Evolutionary conservation across 2,888 invertebrate genomes (phyloP).

Genomic region (Parascotia fuliginaria): DNA sequence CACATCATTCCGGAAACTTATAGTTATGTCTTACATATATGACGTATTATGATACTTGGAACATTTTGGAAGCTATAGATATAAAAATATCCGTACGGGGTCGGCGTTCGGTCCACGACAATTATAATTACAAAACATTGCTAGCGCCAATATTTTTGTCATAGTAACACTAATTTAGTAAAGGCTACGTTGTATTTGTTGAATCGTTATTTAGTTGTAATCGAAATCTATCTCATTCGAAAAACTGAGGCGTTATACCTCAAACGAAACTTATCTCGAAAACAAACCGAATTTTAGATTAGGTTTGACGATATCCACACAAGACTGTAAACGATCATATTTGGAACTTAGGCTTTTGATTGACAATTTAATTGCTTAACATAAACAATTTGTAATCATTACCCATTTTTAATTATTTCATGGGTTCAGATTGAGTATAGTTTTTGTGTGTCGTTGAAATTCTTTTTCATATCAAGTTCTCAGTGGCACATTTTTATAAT

Average conservation of each 20-base stretch:
- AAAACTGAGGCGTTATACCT: constrained; percentile 41
- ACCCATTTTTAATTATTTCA: too few species aligned
- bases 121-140: neutral
- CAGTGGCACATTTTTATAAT: too few species aligned
- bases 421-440: too few species aligned
- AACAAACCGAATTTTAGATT: constrained; percentile 1
- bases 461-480: too few species aligned
- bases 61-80: constrained; percentile 24
- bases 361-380: too few species aligned
- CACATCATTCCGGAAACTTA: constrained; percentile 49
- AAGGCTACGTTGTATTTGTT: neutral
- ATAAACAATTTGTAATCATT: too few species aligned
- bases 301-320: neutral
- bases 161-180: too few species aligned
- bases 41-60: constrained; percentile 50
- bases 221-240: constrained; percentile 38
- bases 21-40: constrained; percentile 55
- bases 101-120: constrained; percentile 20
- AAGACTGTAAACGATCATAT: neutral
- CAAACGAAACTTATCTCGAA: constrained; percentile 30
- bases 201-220: constrained; percentile 21
- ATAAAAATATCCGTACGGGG: constrained; percentile 27
- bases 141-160: too few species aligned
- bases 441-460: too few species aligned
- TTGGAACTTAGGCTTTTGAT: too few species aligned